Evolutionary conservation across 2,797 vertebrate genomes (phyloP).

Genomic region (Lindbergichthys nudifrons): DNA sequence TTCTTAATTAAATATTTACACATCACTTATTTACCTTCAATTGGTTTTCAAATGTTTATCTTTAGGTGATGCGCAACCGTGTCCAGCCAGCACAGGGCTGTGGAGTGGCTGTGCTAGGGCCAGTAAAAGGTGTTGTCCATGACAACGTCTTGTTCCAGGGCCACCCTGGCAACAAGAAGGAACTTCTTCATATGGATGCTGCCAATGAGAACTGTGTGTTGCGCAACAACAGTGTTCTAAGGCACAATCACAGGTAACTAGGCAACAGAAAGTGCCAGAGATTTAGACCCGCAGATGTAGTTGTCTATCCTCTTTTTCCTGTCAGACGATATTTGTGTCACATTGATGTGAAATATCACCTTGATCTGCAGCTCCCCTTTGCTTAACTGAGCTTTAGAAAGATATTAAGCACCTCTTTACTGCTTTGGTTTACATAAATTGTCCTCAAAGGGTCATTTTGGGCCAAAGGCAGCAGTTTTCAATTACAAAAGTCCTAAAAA

Average conservation of each 20-base stretch:
- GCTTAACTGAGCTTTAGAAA: neutral
- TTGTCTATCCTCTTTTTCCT: neutral
- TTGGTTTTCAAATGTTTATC: conserved; percentile 9
- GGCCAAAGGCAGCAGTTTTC: neutral
- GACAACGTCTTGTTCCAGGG: conserved; percentile 94
- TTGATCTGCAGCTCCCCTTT: neutral
- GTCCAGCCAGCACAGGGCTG: conserved; percentile 89
- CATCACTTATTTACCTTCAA: neutral
- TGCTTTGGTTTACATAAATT: neutral
- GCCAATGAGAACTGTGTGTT: conserved; percentile 86
- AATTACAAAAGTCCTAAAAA: neutral
- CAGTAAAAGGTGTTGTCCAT: conserved; percentile 88
- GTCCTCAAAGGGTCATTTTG: neutral
- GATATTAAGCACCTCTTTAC: neutral
- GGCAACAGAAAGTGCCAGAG: conserved; percentile 18
- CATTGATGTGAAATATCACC: neutral
- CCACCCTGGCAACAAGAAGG: conserved; percentile 83
- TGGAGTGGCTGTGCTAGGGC: conserved; percentile 87
- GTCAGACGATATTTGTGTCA: neutral
- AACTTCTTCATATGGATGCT: conserved; percentile 84
- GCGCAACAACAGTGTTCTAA: conserved; percentile 88
- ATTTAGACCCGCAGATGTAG: neutral
- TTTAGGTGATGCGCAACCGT: conserved; percentile 90
- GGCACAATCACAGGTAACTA: conserved; percentile 86
- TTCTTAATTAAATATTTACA: neutral